Percentiles rank a stretch among this genome's conserved stretches.
These are phyloP conservation scores for Antitype chi DNA, from an alignment of 2,888 invertebrate species.

Conservation along the genomic window DNA sequence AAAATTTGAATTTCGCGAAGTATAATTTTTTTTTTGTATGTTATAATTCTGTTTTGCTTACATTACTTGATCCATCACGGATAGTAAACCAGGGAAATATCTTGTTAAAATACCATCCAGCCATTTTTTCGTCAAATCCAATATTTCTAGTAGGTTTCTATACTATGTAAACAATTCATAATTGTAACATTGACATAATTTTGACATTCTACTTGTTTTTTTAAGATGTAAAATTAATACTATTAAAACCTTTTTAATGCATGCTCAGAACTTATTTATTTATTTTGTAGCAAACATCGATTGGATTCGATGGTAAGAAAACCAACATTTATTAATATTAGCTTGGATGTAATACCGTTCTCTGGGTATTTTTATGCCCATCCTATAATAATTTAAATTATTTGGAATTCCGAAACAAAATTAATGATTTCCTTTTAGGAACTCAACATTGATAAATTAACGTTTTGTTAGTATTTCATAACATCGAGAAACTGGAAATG, in stretches of 20 bases:
- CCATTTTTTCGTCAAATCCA: slow-evolving; percentile 70
- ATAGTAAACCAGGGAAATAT: slow-evolving; percentile 74
- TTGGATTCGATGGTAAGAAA: slow-evolving; percentile 20
- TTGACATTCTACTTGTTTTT: slow-evolving; percentile 51
- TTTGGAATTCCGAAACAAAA: neutral
- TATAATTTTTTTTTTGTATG: slow-evolving; percentile 4
- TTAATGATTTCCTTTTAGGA: slow-evolving; percentile 3
- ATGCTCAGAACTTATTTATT: slow-evolving; percentile 37
- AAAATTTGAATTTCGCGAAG: too few relatives aligned
- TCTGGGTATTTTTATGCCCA: slow-evolving; percentile 13
- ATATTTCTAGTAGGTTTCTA: slow-evolving; percentile 33
- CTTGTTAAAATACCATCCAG: slow-evolving; percentile 77
- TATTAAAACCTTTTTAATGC: slow-evolving; percentile 45
- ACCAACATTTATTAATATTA: slow-evolving; percentile 11
- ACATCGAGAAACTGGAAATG: slow-evolving; percentile 72
- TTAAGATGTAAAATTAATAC: slow-evolving; percentile 18
- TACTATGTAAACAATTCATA: slow-evolving; percentile 60
- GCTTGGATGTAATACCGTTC: slow-evolving; percentile 14
- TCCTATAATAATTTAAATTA: neutral
- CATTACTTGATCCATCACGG: slow-evolving; percentile 68
- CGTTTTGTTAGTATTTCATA: slow-evolving; percentile 47
- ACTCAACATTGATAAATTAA: slow-evolving; percentile 20
- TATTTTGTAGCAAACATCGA: slow-evolving; percentile 17
- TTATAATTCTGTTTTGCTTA: slow-evolving; percentile 51
- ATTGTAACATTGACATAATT: slow-evolving; percentile 45